Evolutionary conservation across 2,113 vertebrate species (phyloP).

Genomic region (Microtus pennsylvanicus): DNA sequence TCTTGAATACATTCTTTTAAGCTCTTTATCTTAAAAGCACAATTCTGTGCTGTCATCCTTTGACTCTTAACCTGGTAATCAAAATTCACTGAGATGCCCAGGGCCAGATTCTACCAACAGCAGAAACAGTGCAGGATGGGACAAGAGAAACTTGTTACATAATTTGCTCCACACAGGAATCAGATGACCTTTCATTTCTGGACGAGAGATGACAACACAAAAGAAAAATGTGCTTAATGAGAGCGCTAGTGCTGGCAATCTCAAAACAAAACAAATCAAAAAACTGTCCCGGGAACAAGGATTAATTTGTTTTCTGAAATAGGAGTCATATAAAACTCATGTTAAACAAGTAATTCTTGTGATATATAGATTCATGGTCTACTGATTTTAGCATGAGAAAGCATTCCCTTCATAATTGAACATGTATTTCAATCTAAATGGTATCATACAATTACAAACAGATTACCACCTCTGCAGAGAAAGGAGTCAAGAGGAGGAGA

Average conservation of each 20-base stretch:
- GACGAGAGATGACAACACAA: neutral
- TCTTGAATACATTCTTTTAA: neutral
- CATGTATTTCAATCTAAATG: neutral
- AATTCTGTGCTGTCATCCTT: neutral
- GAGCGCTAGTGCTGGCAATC: neutral
- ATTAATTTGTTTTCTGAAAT: conserved; percentile 38
- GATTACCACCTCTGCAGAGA: neutral
- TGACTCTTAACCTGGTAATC: neutral
- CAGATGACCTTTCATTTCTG: neutral
- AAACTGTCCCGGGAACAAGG: neutral
- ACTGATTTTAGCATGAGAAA: neutral
- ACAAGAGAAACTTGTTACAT: neutral
- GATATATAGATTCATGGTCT: neutral
- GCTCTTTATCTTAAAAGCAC: conserved; percentile 23
- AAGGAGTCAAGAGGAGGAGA: neutral
- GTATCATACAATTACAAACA: neutral
- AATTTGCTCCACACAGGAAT: neutral
- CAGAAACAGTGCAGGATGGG: neutral
- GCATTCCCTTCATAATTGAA: neutral
- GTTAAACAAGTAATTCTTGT: neutral
- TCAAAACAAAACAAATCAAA: conserved; percentile 28
- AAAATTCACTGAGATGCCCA: neutral
- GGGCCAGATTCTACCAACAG: neutral
- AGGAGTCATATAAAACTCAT: conserved; percentile 8
- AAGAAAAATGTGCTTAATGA: neutral